Evolutionary conservation across 2,888 invertebrate genomes (phyloP), one percentile per base, ranked within the genome.

Genomic region (Leucoptera coffeella): DNA sequence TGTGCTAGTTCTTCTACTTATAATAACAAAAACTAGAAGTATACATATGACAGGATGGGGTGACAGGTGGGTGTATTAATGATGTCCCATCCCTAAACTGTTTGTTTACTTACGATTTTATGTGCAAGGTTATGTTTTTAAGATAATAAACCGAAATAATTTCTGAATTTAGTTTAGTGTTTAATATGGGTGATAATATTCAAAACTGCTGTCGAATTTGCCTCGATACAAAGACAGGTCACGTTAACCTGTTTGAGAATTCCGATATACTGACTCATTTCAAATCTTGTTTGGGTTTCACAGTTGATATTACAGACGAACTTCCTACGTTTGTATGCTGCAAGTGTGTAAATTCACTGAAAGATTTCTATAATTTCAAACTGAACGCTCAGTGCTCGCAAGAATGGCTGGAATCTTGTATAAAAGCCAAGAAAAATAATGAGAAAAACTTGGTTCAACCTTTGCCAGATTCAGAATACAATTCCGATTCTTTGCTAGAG

Each of bases 401-500:
- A 46, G 60, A 65, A 35, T 65, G 67, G 65, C 39, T 71, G 2
- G 60, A 64, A 32, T 53, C 62, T 9, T 43, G 51, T 9, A 4
- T 58, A 2, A 50, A 58, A 26, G 54, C 51, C 23, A 58, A 53
- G 31, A 30, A 38, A 1, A 59, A 52, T 35, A 67, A 59, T 33
- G 33, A 39, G 0, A 67, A 62, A 46, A 47, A 46, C 6, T 43
- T 47, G 3, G 40, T 67, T n/a, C 64, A 64, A 32, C 67, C 67
- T 1, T 36, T 67, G 20, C 65, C 67, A 1, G 65, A 65, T 37
- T 65, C 62, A 0, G 67, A 71, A 44, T 69, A 67, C 35, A 69
- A 67, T 29, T 67, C 67, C 0, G 69, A 71, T 38, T 67, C 71
- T 5, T 48, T 71, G 4, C 29, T 71, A 24, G 69, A 72, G 34